Conservation (phyloP, 1,140 invertebrate species). For the Mycetomoellerius zeteki region DNA sequence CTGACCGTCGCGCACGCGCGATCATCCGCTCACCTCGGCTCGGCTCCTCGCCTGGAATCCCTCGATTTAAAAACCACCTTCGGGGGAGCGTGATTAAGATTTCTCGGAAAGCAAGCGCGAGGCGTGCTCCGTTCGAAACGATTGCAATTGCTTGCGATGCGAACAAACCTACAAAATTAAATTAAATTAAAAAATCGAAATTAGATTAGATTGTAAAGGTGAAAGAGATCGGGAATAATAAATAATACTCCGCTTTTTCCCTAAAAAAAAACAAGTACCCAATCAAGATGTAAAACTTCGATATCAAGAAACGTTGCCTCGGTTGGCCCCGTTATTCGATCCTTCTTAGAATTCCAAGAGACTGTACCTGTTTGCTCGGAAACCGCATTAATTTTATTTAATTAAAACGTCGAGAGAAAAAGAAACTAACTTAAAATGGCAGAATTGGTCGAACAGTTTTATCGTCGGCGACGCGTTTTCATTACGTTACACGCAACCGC, state of each 20-base stretch:
- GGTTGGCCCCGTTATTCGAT: not conserved
- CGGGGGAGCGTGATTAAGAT: not conserved
- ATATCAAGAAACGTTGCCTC: not conserved
- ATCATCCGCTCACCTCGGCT: not conserved
- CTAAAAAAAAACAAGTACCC: no score
- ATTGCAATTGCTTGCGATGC: not conserved
- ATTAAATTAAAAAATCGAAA: not conserved
- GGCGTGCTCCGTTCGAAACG: no score
- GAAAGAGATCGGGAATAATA: not conserved
- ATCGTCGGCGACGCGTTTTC: not conserved
- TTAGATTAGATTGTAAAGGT: not conserved
- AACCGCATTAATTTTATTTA: conserved; percentile 4
- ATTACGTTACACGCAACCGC: conserved; percentile 3
- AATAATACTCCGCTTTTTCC: not conserved
- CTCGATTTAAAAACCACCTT: conserved; percentile 32
- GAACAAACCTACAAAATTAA: not conserved
- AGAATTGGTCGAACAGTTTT: not conserved
- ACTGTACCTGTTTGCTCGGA: not conserved
- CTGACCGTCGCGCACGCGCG: conserved; percentile 64
- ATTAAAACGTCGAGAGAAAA: not conserved
- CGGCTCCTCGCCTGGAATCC: not conserved
- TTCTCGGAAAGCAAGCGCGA: not conserved
- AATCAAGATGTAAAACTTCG: not conserved
- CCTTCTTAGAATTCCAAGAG: not conserved
- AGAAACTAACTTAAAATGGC: conserved; percentile 24